Base-by-base conservation (phyloP, 2,797 vertebrate genomes). In the Scomberomorus guttatus region DNA sequence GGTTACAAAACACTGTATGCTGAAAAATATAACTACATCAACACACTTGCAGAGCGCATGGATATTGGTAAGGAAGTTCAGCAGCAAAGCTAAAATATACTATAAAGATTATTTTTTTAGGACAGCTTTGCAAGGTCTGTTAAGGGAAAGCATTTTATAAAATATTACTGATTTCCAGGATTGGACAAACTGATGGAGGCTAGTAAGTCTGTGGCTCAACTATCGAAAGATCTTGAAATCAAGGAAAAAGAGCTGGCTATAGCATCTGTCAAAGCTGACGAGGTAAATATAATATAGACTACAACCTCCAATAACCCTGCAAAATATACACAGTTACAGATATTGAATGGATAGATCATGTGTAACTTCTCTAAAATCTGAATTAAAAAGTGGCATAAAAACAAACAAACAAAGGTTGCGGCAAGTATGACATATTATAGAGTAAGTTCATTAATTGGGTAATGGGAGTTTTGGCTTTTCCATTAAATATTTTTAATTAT, bases 181-280 rank as follows among this genome's bases (percentile, higher is more conserved):
- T 93, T 97, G 58, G 78, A 90, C 78, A 97, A 97, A 80, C 90
- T 97, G 60, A 95, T 95, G 95, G 96, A 97, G 68, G 96, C 97
- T 8, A 96, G 95, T 67, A 93, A 95, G 82, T 97, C 96, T 42
- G 96, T 97, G 27, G 95, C 95, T 64, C 83, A 95, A 54, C 94
- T 97, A 10, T 94, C 96, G 6, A 90, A 95, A 85, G 95, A 97
- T 0, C 68, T 97, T 25, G 94, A 91, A 0, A 1, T 96, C 55
- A 97, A 97, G 73, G 96, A 97, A 90, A 96, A 96, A 73, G 96
- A 97, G 80, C 71, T 97, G 66, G 96, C 93, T 18, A 46, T 96
- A 69, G 96, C 96, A 44, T 96, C 96, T n/a, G 0, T 84, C 70
- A 97, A 95, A 88, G 96, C 97, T 82, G 95, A 97, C 72, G 90